Base-by-base conservation (phyloP, 2,888 invertebrate genomes). In the Kryphioiulus occultus region DNA sequence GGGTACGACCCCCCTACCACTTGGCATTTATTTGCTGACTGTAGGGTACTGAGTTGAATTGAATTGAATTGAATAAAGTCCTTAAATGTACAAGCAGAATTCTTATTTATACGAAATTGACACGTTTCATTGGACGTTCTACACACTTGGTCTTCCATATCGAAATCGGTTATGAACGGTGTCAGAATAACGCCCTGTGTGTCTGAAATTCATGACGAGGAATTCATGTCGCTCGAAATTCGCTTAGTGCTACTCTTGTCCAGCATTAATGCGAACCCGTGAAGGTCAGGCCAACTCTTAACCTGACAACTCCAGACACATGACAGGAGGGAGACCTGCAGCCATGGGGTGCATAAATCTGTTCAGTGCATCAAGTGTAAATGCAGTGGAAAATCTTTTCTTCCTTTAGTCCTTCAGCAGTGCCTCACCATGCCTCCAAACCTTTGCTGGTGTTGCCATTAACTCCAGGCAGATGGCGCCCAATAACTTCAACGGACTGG, bases 231-330 rank as follows among this genome's bases (percentile, higher is more conserved):
- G 47, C 1, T 12, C 17, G 3, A 47, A 47, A 47, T 12, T 17
- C 17, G 19, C 17, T 68, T 3, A 5, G 22, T 59, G 17, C 59
- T 59, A 12, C 9, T 26, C 9, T 26, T 68, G 26, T n/a, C n/a
- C 53, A 68, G 68, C 68, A 68, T 26, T 68, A 59, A 59, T 68
- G 26, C 12, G 26, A 26, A 68, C 26, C 12, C 68, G 68, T 68
- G 68, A 68, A 68, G 68, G 68, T 68, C 68, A 68, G 15, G 12
- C 68, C 68, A 68, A 68, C 68, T 68, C n/a, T 68, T 68, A n/a
- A 68, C 68, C 68, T 26, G 68, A 9, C 12, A 26, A 68, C 39
- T 39, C 3, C 68, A 17, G 47, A 12, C 17, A 47, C 17, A 47
- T 47, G 47, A 47, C 17, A 17, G 26, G 68, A 68, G 47, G 47